These are phyloP conservation scores for Physella acuta DNA, from an alignment of 1,140 invertebrate genomes.

Conservation along the genomic window DNA sequence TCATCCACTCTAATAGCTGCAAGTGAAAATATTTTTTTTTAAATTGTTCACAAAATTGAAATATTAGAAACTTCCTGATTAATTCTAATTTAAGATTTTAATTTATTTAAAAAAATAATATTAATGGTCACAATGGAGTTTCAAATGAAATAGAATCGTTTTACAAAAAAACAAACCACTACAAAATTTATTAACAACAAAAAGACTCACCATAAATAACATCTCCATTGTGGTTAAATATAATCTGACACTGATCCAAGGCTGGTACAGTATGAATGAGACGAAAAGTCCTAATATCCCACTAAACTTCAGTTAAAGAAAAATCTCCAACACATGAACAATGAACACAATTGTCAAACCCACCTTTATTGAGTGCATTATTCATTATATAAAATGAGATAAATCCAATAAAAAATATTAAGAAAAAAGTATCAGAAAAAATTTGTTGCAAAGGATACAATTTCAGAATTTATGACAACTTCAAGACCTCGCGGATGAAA, in stretches of 20 bases:
- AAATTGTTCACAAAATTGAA: no score
- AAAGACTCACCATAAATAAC: conserved; percentile 63
- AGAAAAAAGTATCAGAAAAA: background rate
- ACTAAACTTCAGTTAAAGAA: conserved; percentile 62
- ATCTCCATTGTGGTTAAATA: conserved; percentile 64
- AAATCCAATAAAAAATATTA: background rate
- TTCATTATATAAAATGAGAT: background rate
- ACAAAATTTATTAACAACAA: no score
- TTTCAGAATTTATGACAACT: conserved; percentile 67
- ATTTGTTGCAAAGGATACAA: conserved; percentile 58
- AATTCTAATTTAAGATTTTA: no score
- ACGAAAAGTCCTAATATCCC: conserved; percentile 94
- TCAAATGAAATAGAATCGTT: no score
- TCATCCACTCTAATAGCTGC: conserved; percentile 73
- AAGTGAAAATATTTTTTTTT: no score
- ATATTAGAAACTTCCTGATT: no score
- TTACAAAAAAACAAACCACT: no score
- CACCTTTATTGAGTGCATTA: no score
- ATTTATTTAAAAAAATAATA: no score
- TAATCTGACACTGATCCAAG: conserved; percentile 78
- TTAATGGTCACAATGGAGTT: no score
- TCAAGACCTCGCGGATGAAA: conserved; percentile 97
- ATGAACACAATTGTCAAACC: conserved; percentile 12
- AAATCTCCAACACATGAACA: conserved; percentile 64
- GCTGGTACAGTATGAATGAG: conserved; percentile 89